Base-by-base conservation (phyloP, 2,888 invertebrate species). In the Pammene aurita region DNA sequence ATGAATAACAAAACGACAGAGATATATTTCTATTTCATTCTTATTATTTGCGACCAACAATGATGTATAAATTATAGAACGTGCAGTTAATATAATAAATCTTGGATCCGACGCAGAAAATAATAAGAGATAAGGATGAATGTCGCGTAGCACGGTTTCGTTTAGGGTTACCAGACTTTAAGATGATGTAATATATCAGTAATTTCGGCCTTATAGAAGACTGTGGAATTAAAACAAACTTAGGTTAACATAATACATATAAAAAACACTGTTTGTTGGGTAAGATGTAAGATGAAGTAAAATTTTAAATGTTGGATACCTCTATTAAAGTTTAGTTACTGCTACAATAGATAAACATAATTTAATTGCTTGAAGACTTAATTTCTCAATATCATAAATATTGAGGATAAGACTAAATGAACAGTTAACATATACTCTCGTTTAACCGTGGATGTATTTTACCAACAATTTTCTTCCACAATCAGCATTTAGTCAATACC, bases 1-100 rank as follows among this genome's bases (percentile, higher is more conserved):
- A 92, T 92, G 92, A 92, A 92, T 92, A 92, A 89, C 89, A 90
- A 92, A 91, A 89, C 89, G 90, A 90, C 88, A 86, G 85, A 89
- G 89, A 90, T 87, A 87, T 89, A 90, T 90, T 86, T 82, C 85
- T 85, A 90, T 90, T 90, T 91, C 89, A 90, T 90, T 92, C 91
- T 88, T 88, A 89, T 87, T 87, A 87, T 84, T 83, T 76, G 81
- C 79, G 75, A 82, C 82, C 82, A 82, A 90, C 88, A 90, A 89
- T 88, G 79, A 80, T 81, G 79, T 84, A 85, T 88, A 85, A 88
- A 87, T 89, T 84, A 84, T 79, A 79, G 75, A 66, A 54, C 70
- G 76, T 74, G 73, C 75, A 79, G 80, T 83, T 82, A 78, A 80
- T 81, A 73, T 61, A 67, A 77, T 83, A 83, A 84, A 82, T 86